A percentile compares a stretch with the other conserved stretches of the same genome.
phyloP scores from a whole-genome alignment of 2,888 invertebrate genomes.

The Empis livida region DNA sequence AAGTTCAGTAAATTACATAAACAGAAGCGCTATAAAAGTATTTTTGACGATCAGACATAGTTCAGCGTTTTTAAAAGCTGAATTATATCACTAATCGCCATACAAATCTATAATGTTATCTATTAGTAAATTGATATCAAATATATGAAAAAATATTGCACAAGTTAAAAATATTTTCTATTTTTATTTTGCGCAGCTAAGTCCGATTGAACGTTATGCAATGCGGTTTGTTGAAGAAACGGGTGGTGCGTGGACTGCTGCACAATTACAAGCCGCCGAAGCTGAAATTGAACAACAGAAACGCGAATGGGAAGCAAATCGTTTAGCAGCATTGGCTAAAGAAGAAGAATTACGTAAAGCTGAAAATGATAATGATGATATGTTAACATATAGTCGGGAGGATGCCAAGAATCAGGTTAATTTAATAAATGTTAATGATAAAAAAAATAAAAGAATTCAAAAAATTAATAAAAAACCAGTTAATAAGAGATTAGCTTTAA shows the following conservation, averaged over 20 bases:
- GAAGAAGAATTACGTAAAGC: constrained; percentile 48
- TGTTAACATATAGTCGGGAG: constrained; percentile 62
- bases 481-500: too few species aligned
- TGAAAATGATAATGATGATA: constrained; percentile 46
- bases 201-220: constrained; percentile 90
- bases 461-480: too few species aligned
- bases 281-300: constrained; percentile 76
- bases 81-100: constrained; percentile 35
- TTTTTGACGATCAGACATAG: constrained; percentile 32
- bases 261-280: constrained; percentile 78
- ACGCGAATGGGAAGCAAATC: constrained; percentile 77
- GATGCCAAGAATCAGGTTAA: constrained; percentile 79
- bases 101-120: constrained; percentile 18
- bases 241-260: constrained; percentile 62
- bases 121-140: too few species aligned
- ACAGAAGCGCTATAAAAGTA: background rate
- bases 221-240: constrained; percentile 85
- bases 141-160: too few species aligned
- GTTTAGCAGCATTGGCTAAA: constrained; percentile 55
- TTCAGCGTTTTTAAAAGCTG: constrained; percentile 22
- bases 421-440: constrained; percentile 18
- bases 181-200: constrained; percentile 48
- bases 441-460: background rate
- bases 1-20: too few species aligned
- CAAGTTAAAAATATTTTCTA: too few species aligned